These are phyloP conservation scores for Hemibagrus guttatus DNA, from an alignment of 2,797 vertebrate species.

Conservation along the genomic window DNA sequence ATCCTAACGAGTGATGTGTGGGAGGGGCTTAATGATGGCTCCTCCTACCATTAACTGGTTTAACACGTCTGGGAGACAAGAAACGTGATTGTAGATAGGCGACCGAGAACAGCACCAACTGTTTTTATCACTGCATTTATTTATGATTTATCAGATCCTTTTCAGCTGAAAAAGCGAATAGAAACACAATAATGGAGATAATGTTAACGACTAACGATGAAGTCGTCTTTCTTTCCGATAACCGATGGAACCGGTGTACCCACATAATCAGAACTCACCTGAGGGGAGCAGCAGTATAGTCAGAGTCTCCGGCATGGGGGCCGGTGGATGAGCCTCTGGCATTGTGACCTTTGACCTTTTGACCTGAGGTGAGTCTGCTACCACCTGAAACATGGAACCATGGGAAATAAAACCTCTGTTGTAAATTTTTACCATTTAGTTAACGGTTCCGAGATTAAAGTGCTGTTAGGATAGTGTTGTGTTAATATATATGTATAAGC, in stretches of 20 bases:
- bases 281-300: conserved; percentile 87
- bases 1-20: conserved; percentile 91
- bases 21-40: conserved; percentile 81
- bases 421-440: neutral
- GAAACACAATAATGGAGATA: neutral
- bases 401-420: conserved; percentile 50
- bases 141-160: neutral
- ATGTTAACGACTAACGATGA: neutral
- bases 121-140: neutral
- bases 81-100: neutral
- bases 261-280: conserved; percentile 73
- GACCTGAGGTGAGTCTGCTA: conserved; percentile 73
- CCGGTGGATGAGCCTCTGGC: conserved; percentile 74
- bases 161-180: neutral
- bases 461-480: neutral
- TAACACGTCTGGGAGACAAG: conserved; percentile 80
- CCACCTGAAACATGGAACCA: conserved; percentile 78
- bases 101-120: neutral
- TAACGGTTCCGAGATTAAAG: neutral
- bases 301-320: conserved; percentile 65
- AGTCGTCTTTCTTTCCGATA: neutral
- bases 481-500: neutral
- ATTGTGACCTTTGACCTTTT: conserved; percentile 78
- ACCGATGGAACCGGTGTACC: neutral
- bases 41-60: conserved; percentile 86